Evolutionary conservation across 2,797 vertebrate genomes (phyloP).

Genomic region (Paguma larvata): DNA sequence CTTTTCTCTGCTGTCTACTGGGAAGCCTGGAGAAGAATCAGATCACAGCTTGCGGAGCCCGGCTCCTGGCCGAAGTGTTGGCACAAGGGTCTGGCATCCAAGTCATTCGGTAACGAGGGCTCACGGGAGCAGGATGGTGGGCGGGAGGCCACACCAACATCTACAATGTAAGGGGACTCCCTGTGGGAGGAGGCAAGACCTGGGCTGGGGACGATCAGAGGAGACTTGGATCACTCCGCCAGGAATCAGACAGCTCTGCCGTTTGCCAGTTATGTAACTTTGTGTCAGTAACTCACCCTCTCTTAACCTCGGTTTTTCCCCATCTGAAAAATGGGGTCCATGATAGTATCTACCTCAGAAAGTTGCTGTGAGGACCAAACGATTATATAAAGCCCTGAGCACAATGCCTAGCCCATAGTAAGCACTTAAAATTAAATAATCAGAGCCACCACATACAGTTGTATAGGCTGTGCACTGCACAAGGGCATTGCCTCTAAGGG

Average conservation of each 20-base stretch:
- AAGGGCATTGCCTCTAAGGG: not conserved
- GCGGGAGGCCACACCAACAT: not conserved
- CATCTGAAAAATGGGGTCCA: not conserved
- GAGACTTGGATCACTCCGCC: not conserved
- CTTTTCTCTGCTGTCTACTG: not conserved
- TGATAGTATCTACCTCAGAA: not conserved
- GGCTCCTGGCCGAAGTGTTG: constrained; percentile 88
- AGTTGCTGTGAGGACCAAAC: not conserved
- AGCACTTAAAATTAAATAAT: not conserved
- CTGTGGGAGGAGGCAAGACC: not conserved
- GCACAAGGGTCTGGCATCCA: constrained; percentile 88
- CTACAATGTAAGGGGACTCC: not conserved
- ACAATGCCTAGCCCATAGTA: not conserved
- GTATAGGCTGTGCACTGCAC: not conserved
- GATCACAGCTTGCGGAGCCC: constrained; percentile 89
- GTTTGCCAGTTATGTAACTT: not conserved
- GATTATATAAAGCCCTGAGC: not conserved
- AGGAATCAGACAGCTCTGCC: not conserved
- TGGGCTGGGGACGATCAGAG: not conserved
- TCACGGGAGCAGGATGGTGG: not conserved
- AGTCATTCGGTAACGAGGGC: constrained; percentile 90
- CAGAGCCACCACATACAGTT: not conserved
- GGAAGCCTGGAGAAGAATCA: constrained; percentile 93
- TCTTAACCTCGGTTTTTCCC: not conserved
- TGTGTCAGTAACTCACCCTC: not conserved